These are phyloP conservation scores for Archocentrus centrarchus DNA, from an alignment of 2,113 vertebrate genomes.

Conservation along the genomic window DNA sequence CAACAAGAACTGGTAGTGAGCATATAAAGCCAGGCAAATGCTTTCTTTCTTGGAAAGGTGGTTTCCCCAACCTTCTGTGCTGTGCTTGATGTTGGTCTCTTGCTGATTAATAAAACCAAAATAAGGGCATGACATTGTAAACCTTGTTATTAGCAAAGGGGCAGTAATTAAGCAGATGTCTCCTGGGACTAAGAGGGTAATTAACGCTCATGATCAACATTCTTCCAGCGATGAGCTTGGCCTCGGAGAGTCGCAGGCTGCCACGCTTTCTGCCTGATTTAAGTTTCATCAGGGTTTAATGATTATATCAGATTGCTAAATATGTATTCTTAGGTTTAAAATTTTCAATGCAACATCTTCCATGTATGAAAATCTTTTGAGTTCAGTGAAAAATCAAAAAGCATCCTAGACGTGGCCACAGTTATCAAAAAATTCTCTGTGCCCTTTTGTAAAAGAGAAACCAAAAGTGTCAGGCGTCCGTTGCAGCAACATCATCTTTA, in stretches of 20 bases:
- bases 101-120: slow-evolving; percentile 28
- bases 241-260: neutral
- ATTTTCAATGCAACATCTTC: neutral
- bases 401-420: neutral
- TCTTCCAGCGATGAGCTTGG: neutral
- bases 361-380: neutral
- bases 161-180: slow-evolving; percentile 51
- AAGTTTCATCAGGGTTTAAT: neutral
- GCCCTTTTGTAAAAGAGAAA: slow-evolving; percentile 1
- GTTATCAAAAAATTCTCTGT: neutral
- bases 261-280: neutral
- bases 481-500: neutral
- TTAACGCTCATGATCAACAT: slow-evolving; percentile 52
- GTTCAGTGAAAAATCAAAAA: neutral
- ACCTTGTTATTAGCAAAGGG: slow-evolving; percentile 52
- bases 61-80: neutral
- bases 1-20: neutral
- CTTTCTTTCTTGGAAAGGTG: neutral
- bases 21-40: neutral
- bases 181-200: slow-evolving; percentile 26
- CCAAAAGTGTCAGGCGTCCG: slow-evolving; percentile 24
- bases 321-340: fast-evolving
- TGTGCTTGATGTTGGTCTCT: neutral
- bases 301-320: neutral
- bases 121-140: neutral